phyloP scores from a whole-genome alignment of 2,888 invertebrate species.

The Sinohyriopsis cumingii region DNA sequence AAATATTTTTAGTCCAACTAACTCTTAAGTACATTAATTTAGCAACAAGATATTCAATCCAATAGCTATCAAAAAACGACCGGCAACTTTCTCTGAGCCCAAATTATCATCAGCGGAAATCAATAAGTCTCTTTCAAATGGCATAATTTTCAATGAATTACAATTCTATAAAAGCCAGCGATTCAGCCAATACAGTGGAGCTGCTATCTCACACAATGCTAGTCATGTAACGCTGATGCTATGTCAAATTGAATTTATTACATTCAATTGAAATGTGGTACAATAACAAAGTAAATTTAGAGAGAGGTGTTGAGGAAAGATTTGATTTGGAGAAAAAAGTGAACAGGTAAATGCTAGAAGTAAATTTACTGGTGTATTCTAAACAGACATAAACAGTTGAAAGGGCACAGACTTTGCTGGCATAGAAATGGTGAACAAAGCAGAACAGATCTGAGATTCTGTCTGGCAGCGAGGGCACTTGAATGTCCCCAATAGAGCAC shows the following conservation, averaged over 20 bases:
- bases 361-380: no score
- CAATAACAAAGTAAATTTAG: conserved; percentile 1
- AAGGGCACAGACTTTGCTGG: no score
- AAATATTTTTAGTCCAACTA: conserved; percentile 24
- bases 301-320: no score
- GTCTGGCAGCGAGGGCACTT: no score
- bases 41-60: conserved; percentile 31
- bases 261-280: conserved; percentile 6
- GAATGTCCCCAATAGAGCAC: no score
- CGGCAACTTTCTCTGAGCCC: conserved; percentile 34
- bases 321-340: no score
- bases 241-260: conserved; percentile 28
- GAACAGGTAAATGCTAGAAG: no score
- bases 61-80: conserved; percentile 26
- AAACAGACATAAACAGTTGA: no score
- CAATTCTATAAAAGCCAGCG: conserved; percentile 38
- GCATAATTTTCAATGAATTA: conserved; percentile 49
- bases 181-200: conserved; percentile 18
- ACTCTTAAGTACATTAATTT: conserved; percentile 26
- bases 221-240: conserved; percentile 5
- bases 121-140: conserved; percentile 50
- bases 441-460: no score
- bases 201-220: conserved; percentile 9
- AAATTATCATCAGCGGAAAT: conserved; percentile 47
- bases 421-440: no score